Base-by-base conservation (phyloP, 2,888 invertebrate genomes). In the Eutolmus rufibarbis region DNA sequence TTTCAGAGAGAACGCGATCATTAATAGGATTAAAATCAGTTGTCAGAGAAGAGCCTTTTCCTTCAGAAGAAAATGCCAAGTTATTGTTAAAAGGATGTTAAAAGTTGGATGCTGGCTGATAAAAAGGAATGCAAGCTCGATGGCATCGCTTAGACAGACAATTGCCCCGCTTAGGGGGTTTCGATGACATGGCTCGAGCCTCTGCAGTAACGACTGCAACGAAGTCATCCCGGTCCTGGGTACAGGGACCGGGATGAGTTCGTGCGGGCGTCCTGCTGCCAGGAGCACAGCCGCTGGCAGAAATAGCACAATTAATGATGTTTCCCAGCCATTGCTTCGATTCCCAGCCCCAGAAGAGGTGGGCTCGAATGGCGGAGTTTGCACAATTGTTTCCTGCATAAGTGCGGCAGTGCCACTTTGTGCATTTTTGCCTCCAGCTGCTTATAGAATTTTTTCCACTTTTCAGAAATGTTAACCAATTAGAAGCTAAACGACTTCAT, bases 371-470 rank as follows among this genome's bases (percentile, higher is more conserved):
- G 19, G 74, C 34, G 5, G 74, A 74, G 74, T 74, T 74, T 74
- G 34, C 74, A 34, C 74, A 74, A 74, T 74, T 74, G 34, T 74
- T 74, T 74, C 34, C 74, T 34, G 14, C 43, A 46, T 16, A 74
- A 74, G 74, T 34, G 74, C 28, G 74, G 28, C 34, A 28, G 28
- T 74, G 74, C n/a, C 74, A 56, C 56, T 56, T 56, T 56, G 56
- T 56, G 56, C 19, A 56, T 7, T 56, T 56, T 74, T 74, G 74
- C 74, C 74, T 14, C 34, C 74, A 28, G 74, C 31, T 28, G 34
- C 74, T 74, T 74, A 74, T 74, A 34, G 74, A 74, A 34, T 74
- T 74, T 74, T 34, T 74, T 74, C 74, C 74, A 74, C 74, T 74
- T 74, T 74, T 34, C 74, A 74, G 74, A 74, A 74, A 74, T 74